Conservation (phyloP, 2,797 vertebrate species). For the Tapera naevia region DNA sequence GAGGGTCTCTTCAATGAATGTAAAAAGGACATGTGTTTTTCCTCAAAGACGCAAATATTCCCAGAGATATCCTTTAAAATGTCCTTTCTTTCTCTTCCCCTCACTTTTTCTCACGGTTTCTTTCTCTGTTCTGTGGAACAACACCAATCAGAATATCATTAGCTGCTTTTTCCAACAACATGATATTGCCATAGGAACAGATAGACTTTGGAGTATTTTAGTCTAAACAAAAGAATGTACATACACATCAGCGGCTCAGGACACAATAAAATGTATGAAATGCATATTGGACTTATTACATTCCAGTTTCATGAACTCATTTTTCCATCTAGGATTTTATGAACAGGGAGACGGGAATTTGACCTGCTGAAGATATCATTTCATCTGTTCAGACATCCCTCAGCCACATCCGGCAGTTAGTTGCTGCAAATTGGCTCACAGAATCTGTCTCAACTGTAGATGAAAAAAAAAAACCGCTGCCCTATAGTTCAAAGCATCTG, state of each 20-base stretch:
- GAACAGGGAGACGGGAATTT: not conserved
- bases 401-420: not conserved
- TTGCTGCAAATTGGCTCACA: not conserved
- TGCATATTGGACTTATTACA: accelerated
- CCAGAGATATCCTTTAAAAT: not conserved
- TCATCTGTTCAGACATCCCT: not conserved
- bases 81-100: not conserved
- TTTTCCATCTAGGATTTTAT: not conserved
- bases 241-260: not conserved
- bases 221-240: not conserved
- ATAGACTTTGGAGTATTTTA: conserved; percentile 41
- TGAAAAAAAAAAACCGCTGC: not conserved
- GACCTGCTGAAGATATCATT: not conserved
- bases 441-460: not conserved
- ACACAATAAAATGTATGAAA: not conserved
- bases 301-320: not conserved
- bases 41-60: not conserved
- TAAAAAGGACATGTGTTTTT: not conserved
- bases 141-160: conserved; percentile 46
- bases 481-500: not conserved
- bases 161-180: conserved; percentile 45
- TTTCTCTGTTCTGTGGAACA: conserved; percentile 23
- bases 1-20: not conserved
- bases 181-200: conserved; percentile 22
- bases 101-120: conserved; percentile 42